Base-by-base conservation (phyloP, 1,140 invertebrate genomes). In the Trichonephila clavipes region DNA sequence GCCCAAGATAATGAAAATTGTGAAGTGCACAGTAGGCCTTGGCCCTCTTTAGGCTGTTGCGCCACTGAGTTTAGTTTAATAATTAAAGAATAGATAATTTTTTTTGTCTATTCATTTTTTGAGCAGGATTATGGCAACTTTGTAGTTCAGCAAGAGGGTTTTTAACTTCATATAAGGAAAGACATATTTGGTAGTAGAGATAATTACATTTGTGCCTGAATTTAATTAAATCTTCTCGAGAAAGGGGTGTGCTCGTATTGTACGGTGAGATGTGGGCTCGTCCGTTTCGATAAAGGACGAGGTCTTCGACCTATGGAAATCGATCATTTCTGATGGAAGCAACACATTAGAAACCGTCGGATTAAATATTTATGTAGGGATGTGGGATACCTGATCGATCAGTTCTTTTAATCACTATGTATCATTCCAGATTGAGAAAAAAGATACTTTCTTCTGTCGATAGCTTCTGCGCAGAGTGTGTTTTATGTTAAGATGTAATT, bases 371-470 rank as follows among this genome's bases (percentile, higher is more conserved):
- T 77, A 77, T 77, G 72, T 28, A 77, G 18, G 72, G 72, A 77
- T 77, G 72, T 28, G 72, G 72, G 72, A 77, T 77, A 77, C 16
- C 72, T 34, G 72, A 77, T 77, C 72, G 34, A 77, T 77, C 72
- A 77, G 34, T 14, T 16, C 7, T 34, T 77, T 77, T 77, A 77
- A 77, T 77, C 16, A 77, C 72, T 77, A 28, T 34, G 72, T 51
- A 51, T 51, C 28, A 16, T 40, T 77, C 28, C 5, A 28, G 14
- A 12, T 18, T 19, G 72, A 2, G 34, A 64, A 77, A 40, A 77
- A 40, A 77, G 72, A 77, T 77, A 77, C 72, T 77, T 40, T 77
- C 69, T 77, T 77, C 4, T 6, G 51, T 51, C 34, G 2, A 40
- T 40, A 40, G 34, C 34, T 40, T 40, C 34, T 40, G 34, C 34